Conservation (phyloP, 2,888 invertebrate genomes). For the Tridacna crocea region DNA sequence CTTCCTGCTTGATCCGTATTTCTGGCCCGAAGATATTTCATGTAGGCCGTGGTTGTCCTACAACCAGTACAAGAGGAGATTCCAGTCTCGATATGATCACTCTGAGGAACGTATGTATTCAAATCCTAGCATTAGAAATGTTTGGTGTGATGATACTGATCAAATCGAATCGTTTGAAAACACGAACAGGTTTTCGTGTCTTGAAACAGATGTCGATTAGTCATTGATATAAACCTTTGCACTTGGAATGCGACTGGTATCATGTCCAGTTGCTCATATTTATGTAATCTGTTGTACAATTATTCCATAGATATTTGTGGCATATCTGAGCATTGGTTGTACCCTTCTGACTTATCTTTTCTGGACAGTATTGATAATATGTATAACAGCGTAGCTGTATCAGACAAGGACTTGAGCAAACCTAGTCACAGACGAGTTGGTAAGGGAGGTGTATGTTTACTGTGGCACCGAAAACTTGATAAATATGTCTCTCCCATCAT, state of each 20-base stretch:
- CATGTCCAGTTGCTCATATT: slow-evolving; percentile 25
- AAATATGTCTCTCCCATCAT: background rate
- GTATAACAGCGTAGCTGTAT: slow-evolving; percentile 22
- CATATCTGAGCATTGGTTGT: slow-evolving; percentile 35
- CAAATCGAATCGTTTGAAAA: background rate
- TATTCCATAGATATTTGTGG: slow-evolving; percentile 29
- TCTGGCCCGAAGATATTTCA: background rate
- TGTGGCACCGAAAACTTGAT: slow-evolving; percentile 8
- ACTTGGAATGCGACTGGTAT: slow-evolving; percentile 40
- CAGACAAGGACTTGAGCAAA: background rate
- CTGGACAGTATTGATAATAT: slow-evolving; percentile 18
- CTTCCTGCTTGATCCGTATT: background rate
- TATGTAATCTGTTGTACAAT: slow-evolving; percentile 8
- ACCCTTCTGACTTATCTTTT: slow-evolving; percentile 16
- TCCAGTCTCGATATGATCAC: background rate
- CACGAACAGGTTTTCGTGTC: background rate
- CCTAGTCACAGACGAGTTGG: background rate
- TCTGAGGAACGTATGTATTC: background rate
- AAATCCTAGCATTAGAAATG: background rate
- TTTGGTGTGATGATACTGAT: background rate
- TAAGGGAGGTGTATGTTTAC: slow-evolving; percentile 10
- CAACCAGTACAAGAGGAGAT: background rate
- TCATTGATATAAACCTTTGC: background rate
- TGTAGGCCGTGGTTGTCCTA: slow-evolving; percentile 5
- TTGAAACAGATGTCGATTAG: background rate